These are phyloP conservation scores for Epistrophe eligans DNA, from an alignment of 2,888 invertebrate species.

Conservation along the genomic window DNA sequence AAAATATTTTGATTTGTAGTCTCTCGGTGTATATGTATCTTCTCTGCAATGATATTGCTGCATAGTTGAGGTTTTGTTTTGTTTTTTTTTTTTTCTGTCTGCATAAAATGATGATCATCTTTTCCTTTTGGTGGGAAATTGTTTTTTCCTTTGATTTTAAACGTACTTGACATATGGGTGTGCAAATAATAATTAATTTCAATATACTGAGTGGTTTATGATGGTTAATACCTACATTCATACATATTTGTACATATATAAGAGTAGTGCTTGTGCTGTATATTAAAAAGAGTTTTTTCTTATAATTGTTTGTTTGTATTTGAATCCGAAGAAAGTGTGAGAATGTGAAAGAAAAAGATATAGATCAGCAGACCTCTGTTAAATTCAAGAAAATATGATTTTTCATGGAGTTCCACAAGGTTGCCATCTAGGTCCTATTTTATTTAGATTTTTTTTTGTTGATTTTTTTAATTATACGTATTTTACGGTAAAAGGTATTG, in stretches of 20 bases:
- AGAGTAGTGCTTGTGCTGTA: background rate
- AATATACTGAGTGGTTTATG: constrained; percentile 44
- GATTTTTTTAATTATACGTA: too few species aligned
- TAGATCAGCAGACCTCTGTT: background rate
- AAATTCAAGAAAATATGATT: background rate
- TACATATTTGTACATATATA: too few species aligned
- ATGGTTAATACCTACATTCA: background rate
- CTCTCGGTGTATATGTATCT: constrained; percentile 5
- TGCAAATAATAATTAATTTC: constrained; percentile 65
- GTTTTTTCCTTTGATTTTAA: constrained; percentile 24
- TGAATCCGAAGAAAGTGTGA: background rate
- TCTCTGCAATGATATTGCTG: background rate
- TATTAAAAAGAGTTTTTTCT: background rate
- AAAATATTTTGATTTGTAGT: constrained; percentile 75
- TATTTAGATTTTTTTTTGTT: background rate
- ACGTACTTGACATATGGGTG: constrained; percentile 50
- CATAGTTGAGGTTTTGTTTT: background rate
- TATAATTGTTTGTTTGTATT: background rate
- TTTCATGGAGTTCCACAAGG: constrained; percentile 10
- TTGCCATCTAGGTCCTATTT: background rate
- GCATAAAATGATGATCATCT: background rate
- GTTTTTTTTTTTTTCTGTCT: background rate
- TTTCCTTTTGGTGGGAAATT: constrained; percentile 40
- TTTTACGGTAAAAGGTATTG: too few species aligned
- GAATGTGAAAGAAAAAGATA: background rate